phyloP scores from a whole-genome alignment of 2,888 invertebrate genomes.

The Dasypogon diadema region DNA sequence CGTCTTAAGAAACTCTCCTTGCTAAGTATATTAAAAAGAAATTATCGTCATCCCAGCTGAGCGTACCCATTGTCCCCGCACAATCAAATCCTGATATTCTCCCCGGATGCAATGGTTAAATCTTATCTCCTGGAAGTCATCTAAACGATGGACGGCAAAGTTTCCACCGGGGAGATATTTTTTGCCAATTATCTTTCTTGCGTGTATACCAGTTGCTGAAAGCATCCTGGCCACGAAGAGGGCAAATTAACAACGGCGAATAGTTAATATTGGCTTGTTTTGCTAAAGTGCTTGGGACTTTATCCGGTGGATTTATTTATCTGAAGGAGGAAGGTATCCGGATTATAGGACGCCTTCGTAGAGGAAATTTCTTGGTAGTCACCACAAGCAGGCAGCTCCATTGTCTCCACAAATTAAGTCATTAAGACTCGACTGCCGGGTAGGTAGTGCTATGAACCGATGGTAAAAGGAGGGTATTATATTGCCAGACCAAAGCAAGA shows the following conservation, averaged over 20 bases:
- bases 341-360: not conserved
- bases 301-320: not conserved
- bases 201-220: not conserved
- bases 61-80: not conserved
- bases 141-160: constrained; percentile 32
- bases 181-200: constrained; percentile 25
- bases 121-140: constrained; percentile 53
- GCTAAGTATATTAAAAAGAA: constrained; percentile 53
- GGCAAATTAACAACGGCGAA: not conserved
- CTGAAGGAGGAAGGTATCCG: not conserved
- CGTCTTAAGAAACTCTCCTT: not conserved
- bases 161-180: not conserved
- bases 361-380: not conserved
- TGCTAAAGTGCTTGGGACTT: not conserved
- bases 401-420: constrained; percentile 54
- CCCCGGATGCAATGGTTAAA: constrained; percentile 44
- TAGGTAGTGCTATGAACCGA: constrained; percentile 4
- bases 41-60: constrained; percentile 38
- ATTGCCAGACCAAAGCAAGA: not conserved
- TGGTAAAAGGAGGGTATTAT: not conserved
- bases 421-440: constrained; percentile 30
- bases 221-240: not conserved
- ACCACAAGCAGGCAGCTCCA: constrained; percentile 30
- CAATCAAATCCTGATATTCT: not conserved
- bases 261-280: constrained; percentile 34